Evolutionary conservation across 2,797 vertebrate genomes (phyloP), one percentile per base, ranked within the genome.

Genomic region (Cynodonichthys magdalenae): DNA sequence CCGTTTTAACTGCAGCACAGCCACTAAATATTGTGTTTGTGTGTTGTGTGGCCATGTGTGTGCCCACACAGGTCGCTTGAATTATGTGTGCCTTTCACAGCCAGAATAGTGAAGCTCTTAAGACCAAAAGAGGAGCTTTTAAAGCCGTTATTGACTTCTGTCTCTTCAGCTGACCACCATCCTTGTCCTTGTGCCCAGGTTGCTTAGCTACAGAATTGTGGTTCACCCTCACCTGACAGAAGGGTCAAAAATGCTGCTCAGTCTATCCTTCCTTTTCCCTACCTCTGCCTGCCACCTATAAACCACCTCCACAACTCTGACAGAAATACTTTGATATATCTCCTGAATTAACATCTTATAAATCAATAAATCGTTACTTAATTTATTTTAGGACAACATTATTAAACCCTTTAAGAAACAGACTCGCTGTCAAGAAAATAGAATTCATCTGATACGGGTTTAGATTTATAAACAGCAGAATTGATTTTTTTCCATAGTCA

Each of bases 81-180:
- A 78, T 45, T 20, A 53, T 24, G 50, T 83, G 69, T 48, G 61
- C 69, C 59, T 87, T 90, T 89, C 73, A 72, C 75, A 64, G 66
- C 53, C 58, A 3, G 61, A 60, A 52, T 59, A 9, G 67, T 18
- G 1, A 78, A 77, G 82, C 81, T 86, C 81, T 89, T 81, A 83
- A 82, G 79, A 65, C 82, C 49, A 15, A 79, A 63, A 80, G 80
- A 63, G 66, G 83, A 76, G 89, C 81, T 87, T 89, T 89, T 82
- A 84, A 80, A 87, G 77, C 75, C 39, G 75, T 86, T 90, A 89
- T 90, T 92, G 91, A 91, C 90, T 89, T 81, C 63, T 77, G 80
- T 77, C 83, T 80, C 71, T 64, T 80, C 52, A 24, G 74, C 84
- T 82, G 84, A 84, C 87, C 87, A 73, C 79, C 83, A 72, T 70